phyloP scores from a whole-genome alignment of 2,113 vertebrate genomes.

The Platycercus adscitus region DNA sequence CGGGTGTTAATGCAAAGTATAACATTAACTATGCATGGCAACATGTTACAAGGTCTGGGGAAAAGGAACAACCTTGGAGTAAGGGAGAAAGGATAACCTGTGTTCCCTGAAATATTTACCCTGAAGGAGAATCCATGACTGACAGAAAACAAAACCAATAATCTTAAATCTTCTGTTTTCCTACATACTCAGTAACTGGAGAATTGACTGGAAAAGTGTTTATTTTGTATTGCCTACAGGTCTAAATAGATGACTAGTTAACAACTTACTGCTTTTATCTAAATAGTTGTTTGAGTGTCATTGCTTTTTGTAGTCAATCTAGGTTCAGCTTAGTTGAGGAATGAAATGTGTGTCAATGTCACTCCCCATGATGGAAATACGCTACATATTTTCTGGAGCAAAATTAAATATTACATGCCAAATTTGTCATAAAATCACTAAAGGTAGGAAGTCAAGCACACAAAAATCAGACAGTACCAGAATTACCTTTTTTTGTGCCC shows the following conservation, averaged over 20 bases:
- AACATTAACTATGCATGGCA: not conserved
- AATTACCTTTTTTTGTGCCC: not conserved
- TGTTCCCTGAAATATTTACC: not conserved
- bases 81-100: not conserved
- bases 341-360: not conserved
- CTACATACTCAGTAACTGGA: not conserved
- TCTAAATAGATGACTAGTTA: not conserved
- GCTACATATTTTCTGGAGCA: not conserved
- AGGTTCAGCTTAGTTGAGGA: not conserved
- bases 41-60: not conserved
- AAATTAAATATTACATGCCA: not conserved
- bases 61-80: not conserved
- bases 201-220: not conserved
- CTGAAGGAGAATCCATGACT: not conserved
- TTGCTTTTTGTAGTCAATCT: not conserved
- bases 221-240: not conserved
- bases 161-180: not conserved
- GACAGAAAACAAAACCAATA: not conserved
- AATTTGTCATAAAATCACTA: not conserved
- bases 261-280: not conserved
- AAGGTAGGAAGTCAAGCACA: not conserved
- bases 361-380: not conserved
- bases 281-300: not conserved
- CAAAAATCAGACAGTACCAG: not conserved
- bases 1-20: not conserved